Percentiles rank a stretch among this genome's conserved stretches.
Evolutionary conservation across 1,140 invertebrate genomes (phyloP).

Genomic region (Eulimnadia texana): DNA sequence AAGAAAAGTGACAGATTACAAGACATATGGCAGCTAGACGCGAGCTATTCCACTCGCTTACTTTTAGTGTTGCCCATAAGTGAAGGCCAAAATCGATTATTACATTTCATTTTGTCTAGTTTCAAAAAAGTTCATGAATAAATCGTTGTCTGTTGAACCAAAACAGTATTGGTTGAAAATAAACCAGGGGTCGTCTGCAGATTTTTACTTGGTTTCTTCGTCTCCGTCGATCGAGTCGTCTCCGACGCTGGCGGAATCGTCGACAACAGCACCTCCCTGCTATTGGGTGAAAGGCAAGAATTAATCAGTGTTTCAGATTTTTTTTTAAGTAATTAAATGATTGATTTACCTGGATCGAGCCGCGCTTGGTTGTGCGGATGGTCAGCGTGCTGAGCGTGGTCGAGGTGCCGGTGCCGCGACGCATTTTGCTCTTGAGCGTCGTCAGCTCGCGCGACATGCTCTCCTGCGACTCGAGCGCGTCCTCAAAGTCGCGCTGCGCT

Average conservation of each 20-base stretch:
- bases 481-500: constrained; percentile 84
- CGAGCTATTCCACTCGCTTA: not conserved
- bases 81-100: too few relatives aligned
- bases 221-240: not conserved
- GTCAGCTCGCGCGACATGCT: constrained; percentile 63
- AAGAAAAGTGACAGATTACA: too few relatives aligned
- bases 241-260: not conserved
- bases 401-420: constrained; percentile 24
- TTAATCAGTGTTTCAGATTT: too few relatives aligned
- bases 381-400: not conserved
- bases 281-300: not conserved
- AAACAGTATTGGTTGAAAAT: too few relatives aligned
- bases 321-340: not conserved
- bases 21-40: not conserved
- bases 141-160: too few relatives aligned
- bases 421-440: constrained; percentile 73
- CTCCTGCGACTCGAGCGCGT: constrained; percentile 75
- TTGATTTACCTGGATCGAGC: constrained; percentile 4
- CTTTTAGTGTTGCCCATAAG: too few relatives aligned
- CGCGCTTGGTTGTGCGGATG: constrained; percentile 9
- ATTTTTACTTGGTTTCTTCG: not conserved
- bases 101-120: too few relatives aligned
- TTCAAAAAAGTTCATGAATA: too few relatives aligned
- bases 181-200: not conserved
- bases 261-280: not conserved